Conservation (phyloP, 2,888 invertebrate species). For the Scaptomyza cyrtandrae region DNA sequence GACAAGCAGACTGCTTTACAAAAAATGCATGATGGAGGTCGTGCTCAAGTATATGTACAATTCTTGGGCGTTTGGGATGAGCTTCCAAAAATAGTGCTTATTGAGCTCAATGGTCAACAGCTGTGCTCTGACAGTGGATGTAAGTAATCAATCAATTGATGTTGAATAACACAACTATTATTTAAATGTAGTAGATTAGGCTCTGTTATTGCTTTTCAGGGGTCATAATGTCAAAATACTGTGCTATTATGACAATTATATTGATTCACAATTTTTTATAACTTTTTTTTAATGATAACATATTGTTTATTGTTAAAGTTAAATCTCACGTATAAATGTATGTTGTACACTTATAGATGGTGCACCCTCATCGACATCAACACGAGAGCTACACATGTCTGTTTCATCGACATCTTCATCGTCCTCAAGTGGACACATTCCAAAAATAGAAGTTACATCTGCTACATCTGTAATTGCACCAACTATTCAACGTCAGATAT, state of each 20-base stretch:
- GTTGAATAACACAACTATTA: not conserved
- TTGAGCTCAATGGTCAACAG: conserved; percentile 48
- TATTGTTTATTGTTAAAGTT: too few relatives aligned
- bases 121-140: conserved; percentile 51
- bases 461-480: not conserved
- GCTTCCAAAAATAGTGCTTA: conserved; percentile 55
- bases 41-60: conserved; percentile 43
- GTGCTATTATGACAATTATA: too few relatives aligned
- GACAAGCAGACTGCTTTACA: conserved; percentile 31
- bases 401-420: conserved; percentile 19
- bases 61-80: conserved; percentile 41
- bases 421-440: not conserved
- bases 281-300: too few relatives aligned
- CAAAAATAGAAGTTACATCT: not conserved
- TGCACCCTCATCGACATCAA: conserved; percentile 32
- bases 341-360: conserved; percentile 22
- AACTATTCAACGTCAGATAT: too few relatives aligned
- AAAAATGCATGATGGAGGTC: conserved; percentile 46
- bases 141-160: conserved; percentile 42
- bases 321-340: not conserved
- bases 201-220: too few relatives aligned
- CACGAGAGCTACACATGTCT: conserved; percentile 32
- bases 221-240: too few relatives aligned
- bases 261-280: too few relatives aligned
- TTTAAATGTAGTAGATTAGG: too few relatives aligned